A percentile compares a stretch with the other conserved stretches of the same genome.
Conservation (phyloP, 2,797 vertebrate species). For the Oryzias dopingdopingensis region DNA sequence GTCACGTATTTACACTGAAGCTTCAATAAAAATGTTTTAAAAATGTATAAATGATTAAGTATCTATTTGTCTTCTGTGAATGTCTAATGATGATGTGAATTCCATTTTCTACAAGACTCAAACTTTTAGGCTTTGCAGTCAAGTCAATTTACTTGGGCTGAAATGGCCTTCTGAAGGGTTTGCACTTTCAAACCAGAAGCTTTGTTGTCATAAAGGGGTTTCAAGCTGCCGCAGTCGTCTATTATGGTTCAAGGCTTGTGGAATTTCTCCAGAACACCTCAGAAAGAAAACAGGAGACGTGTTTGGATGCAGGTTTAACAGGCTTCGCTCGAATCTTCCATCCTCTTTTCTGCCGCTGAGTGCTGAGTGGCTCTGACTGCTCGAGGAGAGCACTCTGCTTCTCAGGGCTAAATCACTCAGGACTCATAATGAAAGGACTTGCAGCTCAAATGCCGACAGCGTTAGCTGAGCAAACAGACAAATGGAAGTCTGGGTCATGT, state of each 20-base stretch:
- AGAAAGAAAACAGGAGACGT: conserved; percentile 26
- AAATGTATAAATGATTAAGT: no score
- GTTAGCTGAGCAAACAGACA: conserved; percentile 60
- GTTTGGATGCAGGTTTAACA: conserved; percentile 44
- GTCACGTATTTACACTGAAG: no score
- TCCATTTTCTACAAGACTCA: not conserved
- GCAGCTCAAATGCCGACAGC: conserved; percentile 45
- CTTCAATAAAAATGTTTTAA: no score
- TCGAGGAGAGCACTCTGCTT: conserved; percentile 65
- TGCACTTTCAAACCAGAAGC: conserved; percentile 8
- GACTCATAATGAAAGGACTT: conserved; percentile 57
- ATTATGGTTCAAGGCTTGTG: conserved; percentile 18
- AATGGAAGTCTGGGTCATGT: conserved; percentile 38
- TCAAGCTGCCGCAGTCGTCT: conserved; percentile 1
- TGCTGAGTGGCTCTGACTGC: conserved; percentile 61
- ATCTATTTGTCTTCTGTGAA: no score
- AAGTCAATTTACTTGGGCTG: not conserved
- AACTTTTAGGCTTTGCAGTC: not conserved
- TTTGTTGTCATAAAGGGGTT: not conserved
- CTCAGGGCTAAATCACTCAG: conserved; percentile 71
- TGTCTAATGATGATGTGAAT: not conserved
- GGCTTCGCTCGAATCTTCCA: conserved; percentile 49
- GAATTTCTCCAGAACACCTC: conserved; percentile 17
- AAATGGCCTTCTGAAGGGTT: not conserved
- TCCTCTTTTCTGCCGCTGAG: conserved; percentile 56